A percentile compares a stretch with the other conserved stretches of the same genome.
Evolutionary conservation across 1,140 invertebrate species (phyloP).

Genomic region (Dendroctonus ponderosae): DNA sequence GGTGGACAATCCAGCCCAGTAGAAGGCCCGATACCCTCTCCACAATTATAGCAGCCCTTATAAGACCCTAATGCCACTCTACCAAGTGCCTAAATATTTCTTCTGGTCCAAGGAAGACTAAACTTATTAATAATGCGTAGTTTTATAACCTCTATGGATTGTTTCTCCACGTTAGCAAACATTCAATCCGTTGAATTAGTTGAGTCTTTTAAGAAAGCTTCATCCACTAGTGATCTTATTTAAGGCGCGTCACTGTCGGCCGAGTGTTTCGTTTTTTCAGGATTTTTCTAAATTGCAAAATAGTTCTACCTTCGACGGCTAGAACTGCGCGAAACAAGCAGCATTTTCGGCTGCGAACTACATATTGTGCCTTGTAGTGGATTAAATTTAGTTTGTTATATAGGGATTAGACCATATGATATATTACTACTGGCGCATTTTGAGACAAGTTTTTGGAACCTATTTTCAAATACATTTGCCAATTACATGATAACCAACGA

Average conservation of each 20-base stretch:
- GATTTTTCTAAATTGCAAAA: not conserved
- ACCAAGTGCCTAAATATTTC: slow-evolving; percentile 52
- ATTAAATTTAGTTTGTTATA: not conserved
- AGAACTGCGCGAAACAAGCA: not conserved
- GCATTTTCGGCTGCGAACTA: not conserved
- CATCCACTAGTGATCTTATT: not conserved
- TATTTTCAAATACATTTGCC: no score
- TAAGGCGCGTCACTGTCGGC: not conserved
- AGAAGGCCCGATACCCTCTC: slow-evolving; percentile 26
- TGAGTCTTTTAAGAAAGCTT: not conserved
- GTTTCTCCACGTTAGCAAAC: slow-evolving; percentile 45
- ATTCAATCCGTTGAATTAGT: not conserved
- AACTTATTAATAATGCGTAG: slow-evolving; percentile 50
- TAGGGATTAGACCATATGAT: not conserved
- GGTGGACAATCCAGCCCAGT: slow-evolving; percentile 28
- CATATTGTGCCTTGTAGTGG: not conserved
- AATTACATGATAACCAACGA: no score
- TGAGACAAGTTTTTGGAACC: no score
- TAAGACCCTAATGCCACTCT: slow-evolving; percentile 41
- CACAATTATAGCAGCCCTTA: slow-evolving; percentile 47
- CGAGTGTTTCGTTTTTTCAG: not conserved
- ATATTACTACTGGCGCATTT: no score
- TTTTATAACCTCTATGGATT: slow-evolving; percentile 51
- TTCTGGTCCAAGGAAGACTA: slow-evolving; percentile 53
- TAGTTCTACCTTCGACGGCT: not conserved